Evolutionary conservation across 2,797 vertebrate genomes (phyloP), one percentile per base, ranked within the genome.

Genomic region (Mycteria americana): DNA sequence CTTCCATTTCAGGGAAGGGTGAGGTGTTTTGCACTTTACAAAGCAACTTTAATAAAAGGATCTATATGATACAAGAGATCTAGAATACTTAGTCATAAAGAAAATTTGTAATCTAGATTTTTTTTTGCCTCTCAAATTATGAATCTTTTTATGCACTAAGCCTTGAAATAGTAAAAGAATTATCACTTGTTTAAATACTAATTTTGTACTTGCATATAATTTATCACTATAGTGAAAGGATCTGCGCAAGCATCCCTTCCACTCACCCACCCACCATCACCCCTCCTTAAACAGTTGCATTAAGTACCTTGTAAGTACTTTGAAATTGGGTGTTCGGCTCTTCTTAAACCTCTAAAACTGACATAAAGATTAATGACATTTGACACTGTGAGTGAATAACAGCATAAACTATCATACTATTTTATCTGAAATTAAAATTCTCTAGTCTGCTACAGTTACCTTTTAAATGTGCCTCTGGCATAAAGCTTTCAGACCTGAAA

Each of bases 291-390:
- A 89, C 57, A 88, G 57, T 53, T 79, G 95, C 96, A 94, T 91
- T 97, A 96, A 88, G 95, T 83, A 97, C 97, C 97, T 97, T 98
- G 95, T 97, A 97, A 98, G 88, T 92, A 92, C 97, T 84, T 83
- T 63, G 95, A 97, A 98, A 98, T 97, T 97, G 97, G 93, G 93
- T 92, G 95, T 95, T 98, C 91, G 50, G 56, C 77, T 93, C 92
- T 95, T 96, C 97, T 95, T 97, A 95, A 74, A 87, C 92, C 95
- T 92, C 63, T 56, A 77, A 96, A 98, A 98, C 94, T 97, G 97
- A 98, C 98, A 98, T 85, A 45, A 97, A 98, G 97, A 98, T 98
- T 97, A 98, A 98, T 92, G 95, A 95, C 97, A 74, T 97, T 89
- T 97, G 90, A 89, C 91, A 84, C 65, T 85, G 96, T 64, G 97